phyloP scores from a whole-genome alignment of 2,113 vertebrate genomes.

The Nyctereutes procyonoides region DNA sequence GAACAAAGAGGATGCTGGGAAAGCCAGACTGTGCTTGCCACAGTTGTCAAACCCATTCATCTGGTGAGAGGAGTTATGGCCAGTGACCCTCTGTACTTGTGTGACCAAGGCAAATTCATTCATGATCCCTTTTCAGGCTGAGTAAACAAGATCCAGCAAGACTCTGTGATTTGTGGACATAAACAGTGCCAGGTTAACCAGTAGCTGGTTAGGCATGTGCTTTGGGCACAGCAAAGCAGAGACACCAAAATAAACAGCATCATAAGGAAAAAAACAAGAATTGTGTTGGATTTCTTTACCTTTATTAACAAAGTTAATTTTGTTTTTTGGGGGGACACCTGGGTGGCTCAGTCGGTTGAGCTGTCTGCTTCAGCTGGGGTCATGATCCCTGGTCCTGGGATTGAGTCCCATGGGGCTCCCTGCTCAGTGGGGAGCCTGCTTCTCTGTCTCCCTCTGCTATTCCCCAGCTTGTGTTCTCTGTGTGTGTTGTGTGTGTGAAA shows the following conservation, averaged over 20 bases:
- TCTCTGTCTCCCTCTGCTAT: too few relatives aligned
- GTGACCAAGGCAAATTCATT: constrained; percentile 64
- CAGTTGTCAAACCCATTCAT: constrained; percentile 61
- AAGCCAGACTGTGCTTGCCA: constrained; percentile 29
- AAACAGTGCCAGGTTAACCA: constrained; percentile 14
- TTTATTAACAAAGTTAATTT: not conserved
- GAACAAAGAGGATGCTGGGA: constrained; percentile 29
- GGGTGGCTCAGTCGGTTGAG: too few relatives aligned
- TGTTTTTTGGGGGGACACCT: not conserved
- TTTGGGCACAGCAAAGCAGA: not conserved
- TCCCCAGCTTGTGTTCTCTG: too few relatives aligned
- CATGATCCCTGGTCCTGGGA: too few relatives aligned
- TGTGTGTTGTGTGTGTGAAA: too few relatives aligned
- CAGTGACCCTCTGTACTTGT: constrained; percentile 54
- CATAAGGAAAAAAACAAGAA: not conserved
- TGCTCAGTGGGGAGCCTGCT: too few relatives aligned
- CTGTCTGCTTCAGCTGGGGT: too few relatives aligned
- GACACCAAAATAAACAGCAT: not conserved
- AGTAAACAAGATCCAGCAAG: constrained; percentile 64
- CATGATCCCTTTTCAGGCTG: constrained; percentile 55
- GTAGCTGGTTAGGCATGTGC: not conserved
- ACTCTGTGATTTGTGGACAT: not conserved
- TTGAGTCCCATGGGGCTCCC: too few relatives aligned
- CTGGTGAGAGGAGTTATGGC: not conserved
- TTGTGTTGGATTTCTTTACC: not conserved